phyloP scores from a whole-genome alignment of 2,797 vertebrate species.

The Xenentodon cancila region DNA sequence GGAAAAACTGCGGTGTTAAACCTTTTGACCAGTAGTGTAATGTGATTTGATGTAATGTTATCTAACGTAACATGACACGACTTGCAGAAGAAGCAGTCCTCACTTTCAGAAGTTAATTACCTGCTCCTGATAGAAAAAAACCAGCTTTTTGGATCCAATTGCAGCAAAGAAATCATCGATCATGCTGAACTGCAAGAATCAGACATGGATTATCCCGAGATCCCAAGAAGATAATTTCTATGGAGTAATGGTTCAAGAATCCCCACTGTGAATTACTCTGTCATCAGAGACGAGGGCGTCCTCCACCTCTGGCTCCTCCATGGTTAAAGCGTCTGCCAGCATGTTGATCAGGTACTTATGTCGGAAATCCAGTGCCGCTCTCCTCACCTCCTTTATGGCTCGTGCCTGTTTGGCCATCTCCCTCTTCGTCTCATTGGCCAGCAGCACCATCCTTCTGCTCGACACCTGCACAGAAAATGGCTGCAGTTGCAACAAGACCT shows the following conservation, averaged over 20 bases:
- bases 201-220: not conserved
- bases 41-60: too few species aligned
- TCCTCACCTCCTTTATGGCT: constrained; percentile 80
- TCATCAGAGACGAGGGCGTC: constrained; percentile 83
- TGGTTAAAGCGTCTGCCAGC: constrained; percentile 70
- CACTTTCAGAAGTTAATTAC: too few species aligned
- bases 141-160: constrained; percentile 81
- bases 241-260: too few species aligned
- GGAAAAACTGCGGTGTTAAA: too few species aligned
- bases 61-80: too few species aligned
- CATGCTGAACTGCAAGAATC: constrained; percentile 78
- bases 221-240: not conserved
- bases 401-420: constrained; percentile 78
- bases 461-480: constrained; percentile 61
- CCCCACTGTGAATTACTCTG: constrained; percentile 66
- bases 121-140: constrained; percentile 85
- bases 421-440: constrained; percentile 80
- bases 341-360: constrained; percentile 81
- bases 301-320: constrained; percentile 81
- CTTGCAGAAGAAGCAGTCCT: too few species aligned
- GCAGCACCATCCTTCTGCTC: constrained; percentile 66
- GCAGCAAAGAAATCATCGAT: constrained; percentile 83
- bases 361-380: constrained; percentile 79
- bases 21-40: too few species aligned
- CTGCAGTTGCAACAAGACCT: too few species aligned